Evolutionary conservation across 2,888 invertebrate species (phyloP), one percentile per base, ranked within the genome.

Genomic region (Heteropelma amictum): DNA sequence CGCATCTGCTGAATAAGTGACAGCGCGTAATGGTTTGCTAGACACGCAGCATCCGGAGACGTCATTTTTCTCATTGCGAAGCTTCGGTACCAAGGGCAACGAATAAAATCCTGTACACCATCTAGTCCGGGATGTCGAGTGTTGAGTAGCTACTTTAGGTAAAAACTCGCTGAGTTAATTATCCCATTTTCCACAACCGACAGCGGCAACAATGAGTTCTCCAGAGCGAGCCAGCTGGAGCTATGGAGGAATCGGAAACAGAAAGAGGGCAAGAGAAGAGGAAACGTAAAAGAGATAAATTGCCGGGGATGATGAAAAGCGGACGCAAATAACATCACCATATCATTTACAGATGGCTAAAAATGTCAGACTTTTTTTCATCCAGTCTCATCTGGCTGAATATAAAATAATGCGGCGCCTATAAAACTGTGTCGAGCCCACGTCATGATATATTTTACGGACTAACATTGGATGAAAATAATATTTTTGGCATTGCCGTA

Each of bases 111-210:
- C 47, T 45, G 45, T 40, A 28, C 23, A 12, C 2, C 28, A 40
- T 1, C 19, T 26, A 26, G 38, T 45, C 28, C 17, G 61, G 45
- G 60, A 28, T 49, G 64, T 71, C 54, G 56, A 75, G 75, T 71
- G 75, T 71, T 75, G 67, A 75, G 30, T 75, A 75, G n/a, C n/a
- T 63, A 75, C 70, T 38, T n/a, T n/a, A 30, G 56, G 38, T 12
- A 38, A 42, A 33, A 49, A 35, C 67, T 45, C 42, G 67, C 67
- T 75, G 71, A 75, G 54, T 75, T 75, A 71, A 75, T 75, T 75
- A 75, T 75, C 61, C 71, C 67, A 75, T 75, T 63, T 75, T 63
- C 71, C 40, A 40, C 54, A 45, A 56, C 45, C 75, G 71, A 63
- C 71, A 67, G 71, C 61, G n/a, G n/a, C 56, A 67, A 67, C 67